phyloP scores from a whole-genome alignment of 2,113 vertebrate genomes.

The Tyrannus savana region DNA sequence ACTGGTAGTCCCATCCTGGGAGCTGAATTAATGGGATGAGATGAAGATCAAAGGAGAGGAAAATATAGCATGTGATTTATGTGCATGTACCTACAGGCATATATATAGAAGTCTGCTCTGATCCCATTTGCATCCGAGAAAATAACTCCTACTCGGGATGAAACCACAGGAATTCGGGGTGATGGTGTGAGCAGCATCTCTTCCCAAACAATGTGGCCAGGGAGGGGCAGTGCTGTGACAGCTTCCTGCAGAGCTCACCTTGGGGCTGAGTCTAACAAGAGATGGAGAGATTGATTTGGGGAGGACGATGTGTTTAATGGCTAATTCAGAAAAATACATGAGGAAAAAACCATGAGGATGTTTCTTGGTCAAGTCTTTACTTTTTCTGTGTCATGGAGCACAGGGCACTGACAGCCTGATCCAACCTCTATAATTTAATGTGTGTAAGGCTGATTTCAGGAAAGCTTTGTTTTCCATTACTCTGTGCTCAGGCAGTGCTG shows the following conservation, averaged over 20 bases:
- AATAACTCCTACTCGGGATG: not conserved
- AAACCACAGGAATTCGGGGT: not conserved
- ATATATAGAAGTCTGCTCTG: fast-evolving
- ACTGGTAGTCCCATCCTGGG: not conserved
- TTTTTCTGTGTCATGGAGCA: not conserved
- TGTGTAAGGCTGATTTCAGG: not conserved
- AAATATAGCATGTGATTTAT: not conserved
- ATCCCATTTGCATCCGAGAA: not conserved
- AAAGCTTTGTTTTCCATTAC: not conserved
- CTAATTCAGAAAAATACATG: not conserved
- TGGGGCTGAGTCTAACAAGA: fast-evolving
- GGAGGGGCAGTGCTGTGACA: not conserved
- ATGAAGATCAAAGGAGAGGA: not conserved
- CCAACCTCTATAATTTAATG: not conserved
- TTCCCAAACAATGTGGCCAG: not conserved
- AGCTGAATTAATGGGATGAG: not conserved
- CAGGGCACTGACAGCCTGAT: not conserved
- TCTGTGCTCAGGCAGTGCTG: not conserved
- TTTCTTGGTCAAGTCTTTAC: not conserved
- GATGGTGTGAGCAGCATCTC: not conserved
- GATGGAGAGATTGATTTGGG: not conserved
- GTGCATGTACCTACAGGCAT: not conserved
- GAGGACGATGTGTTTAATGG: not conserved
- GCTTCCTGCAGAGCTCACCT: not conserved
- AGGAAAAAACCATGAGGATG: not conserved